Evolutionary conservation across 2,797 vertebrate genomes (phyloP).

Genomic region (Allobates femoralis): DNA sequence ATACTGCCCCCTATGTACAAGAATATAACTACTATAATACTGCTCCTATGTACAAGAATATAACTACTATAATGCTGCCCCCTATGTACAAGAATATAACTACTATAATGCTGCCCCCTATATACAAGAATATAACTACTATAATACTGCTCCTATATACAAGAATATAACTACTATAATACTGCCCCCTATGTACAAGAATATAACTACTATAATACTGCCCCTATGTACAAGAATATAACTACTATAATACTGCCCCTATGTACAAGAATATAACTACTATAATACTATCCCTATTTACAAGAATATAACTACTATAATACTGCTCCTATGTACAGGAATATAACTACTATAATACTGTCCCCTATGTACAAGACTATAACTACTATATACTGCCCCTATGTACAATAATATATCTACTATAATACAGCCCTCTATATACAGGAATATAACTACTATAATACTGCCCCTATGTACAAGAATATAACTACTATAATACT

Average conservation of each 20-base stretch:
- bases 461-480: conserved; percentile 2
- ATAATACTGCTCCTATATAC: not conserved
- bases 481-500: conserved; percentile 11
- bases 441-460: conserved; percentile 10
- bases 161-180: conserved; percentile 4
- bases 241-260: too few relatives aligned
- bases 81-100: too few relatives aligned
- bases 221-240: too few relatives aligned
- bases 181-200: not conserved
- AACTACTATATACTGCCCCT: not conserved
- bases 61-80: conserved; percentile 8
- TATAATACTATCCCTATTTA: not conserved
- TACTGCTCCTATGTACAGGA: not conserved
- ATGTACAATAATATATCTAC: conserved; percentile 3
- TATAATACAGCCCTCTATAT: conserved; percentile 4
- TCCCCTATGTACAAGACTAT: too few relatives aligned
- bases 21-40: conserved; percentile 14
- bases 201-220: conserved; percentile 5
- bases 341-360: too few relatives aligned
- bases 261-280: conserved; percentile 4
- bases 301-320: conserved; percentile 4
- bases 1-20: conserved; percentile 8
- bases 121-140: conserved; percentile 4
- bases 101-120: not conserved
- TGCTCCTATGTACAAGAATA: not conserved